These are phyloP conservation scores for Xylota sylvarum DNA, from an alignment of 2,888 invertebrate species.

Conservation along the genomic window DNA sequence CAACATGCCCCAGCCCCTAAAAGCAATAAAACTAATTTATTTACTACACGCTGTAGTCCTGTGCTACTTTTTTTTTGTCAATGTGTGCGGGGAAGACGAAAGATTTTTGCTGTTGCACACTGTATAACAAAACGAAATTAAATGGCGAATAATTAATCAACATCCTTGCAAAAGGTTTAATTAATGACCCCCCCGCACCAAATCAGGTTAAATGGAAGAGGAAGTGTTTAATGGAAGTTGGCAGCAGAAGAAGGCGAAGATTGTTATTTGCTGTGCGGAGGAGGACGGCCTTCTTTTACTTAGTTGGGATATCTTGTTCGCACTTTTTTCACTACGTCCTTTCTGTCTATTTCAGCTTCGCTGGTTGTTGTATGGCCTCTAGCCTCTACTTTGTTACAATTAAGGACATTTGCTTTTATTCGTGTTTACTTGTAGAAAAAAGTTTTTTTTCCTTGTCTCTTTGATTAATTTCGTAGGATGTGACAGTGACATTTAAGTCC, in stretches of 20 bases:
- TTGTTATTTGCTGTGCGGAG: background rate
- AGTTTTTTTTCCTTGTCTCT: slow-evolving; percentile 33
- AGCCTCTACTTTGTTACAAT: slow-evolving; percentile 65
- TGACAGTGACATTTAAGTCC: slow-evolving; percentile 61
- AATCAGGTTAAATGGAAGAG: slow-evolving; percentile 49
- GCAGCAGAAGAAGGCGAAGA: slow-evolving; percentile 11
- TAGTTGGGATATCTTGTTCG: slow-evolving; percentile 16
- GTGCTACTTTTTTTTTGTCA: background rate
- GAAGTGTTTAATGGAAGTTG: slow-evolving; percentile 45
- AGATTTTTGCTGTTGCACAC: slow-evolving; percentile 1
- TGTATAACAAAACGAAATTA: slow-evolving; percentile 60
- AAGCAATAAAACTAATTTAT: slow-evolving; percentile 57
- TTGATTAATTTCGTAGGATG: slow-evolving; percentile 66
- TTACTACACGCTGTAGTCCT: slow-evolving; percentile 24
- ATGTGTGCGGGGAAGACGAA: background rate
- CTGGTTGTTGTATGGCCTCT: slow-evolving; percentile 30
- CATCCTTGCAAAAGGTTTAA: slow-evolving; percentile 65
- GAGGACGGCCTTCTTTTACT: background rate
- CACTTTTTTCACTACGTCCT: slow-evolving; percentile 7
- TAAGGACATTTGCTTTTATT: slow-evolving; percentile 66
- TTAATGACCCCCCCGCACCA: slow-evolving; percentile 51
- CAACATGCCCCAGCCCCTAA: background rate
- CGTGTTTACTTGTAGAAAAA: slow-evolving; percentile 36
- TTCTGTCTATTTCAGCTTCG: slow-evolving; percentile 7
- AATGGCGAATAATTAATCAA: slow-evolving; percentile 74